A percentile compares a stretch with the other conserved stretches of the same genome.
These are phyloP conservation scores for Oryzias woworae DNA, from an alignment of 2,113 vertebrate species.

Conservation along the genomic window DNA sequence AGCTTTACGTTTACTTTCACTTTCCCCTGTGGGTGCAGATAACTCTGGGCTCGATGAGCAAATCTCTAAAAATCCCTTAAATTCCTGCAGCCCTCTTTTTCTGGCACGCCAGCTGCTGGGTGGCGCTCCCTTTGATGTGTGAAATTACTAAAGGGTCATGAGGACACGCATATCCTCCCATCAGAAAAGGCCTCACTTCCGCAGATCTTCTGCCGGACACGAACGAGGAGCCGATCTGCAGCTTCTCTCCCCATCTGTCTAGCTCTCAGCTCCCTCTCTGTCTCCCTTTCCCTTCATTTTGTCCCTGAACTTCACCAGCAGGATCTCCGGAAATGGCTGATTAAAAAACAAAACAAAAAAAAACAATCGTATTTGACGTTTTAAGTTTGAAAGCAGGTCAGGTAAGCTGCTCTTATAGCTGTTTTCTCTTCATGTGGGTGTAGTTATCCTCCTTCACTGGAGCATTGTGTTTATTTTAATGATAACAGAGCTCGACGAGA, in stretches of 20 bases:
- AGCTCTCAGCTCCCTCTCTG: constrained; percentile 14
- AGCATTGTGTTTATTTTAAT: constrained; percentile 27
- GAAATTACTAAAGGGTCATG: constrained; percentile 67
- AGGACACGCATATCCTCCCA: constrained; percentile 48
- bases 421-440: constrained; percentile 2
- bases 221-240: constrained; percentile 63
- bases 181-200: constrained; percentile 55
- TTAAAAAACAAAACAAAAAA: constrained; percentile 28
- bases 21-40: constrained; percentile 66
- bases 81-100: constrained; percentile 58
- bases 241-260: constrained; percentile 8
- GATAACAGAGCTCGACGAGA: constrained; percentile 39
- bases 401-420: constrained; percentile 8
- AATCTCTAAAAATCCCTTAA: constrained; percentile 73
- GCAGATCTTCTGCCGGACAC: constrained; percentile 64
- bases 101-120: constrained; percentile 40
- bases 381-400: constrained; percentile 25
- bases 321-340: constrained; percentile 56
- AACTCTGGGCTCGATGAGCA: constrained; percentile 67
- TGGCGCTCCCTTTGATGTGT: constrained; percentile 71
- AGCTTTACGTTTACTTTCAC: constrained; percentile 66
- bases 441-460: constrained; percentile 22
- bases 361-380: constrained; percentile 43
- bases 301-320: constrained; percentile 35
- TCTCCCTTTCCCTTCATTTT: constrained; percentile 1